These are phyloP conservation scores for Acrobasis repandana DNA, from an alignment of 2,888 invertebrate species.

Conservation along the genomic window DNA sequence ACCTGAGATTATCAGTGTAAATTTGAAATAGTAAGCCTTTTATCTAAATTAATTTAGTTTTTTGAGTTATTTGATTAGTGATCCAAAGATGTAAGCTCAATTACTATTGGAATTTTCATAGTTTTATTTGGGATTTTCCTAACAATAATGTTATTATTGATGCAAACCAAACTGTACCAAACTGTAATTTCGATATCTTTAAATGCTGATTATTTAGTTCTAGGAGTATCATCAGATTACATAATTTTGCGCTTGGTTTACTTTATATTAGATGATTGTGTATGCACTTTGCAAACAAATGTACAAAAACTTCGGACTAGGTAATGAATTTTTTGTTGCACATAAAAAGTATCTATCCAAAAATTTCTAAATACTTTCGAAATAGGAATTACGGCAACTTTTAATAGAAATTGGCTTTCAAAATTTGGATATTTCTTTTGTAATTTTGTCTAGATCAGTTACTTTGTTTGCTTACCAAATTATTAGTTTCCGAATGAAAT, in stretches of 20 bases:
- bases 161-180: neutral
- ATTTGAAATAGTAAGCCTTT: too few species aligned
- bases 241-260: neutral
- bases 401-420: neutral
- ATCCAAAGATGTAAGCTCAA: too few species aligned
- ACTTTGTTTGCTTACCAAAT: neutral
- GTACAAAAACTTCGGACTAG: neutral
- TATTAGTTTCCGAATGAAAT: constrained; percentile 6
- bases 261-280: neutral
- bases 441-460: neutral
- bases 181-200: neutral
- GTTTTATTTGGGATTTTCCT: too few species aligned
- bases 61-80: too few species aligned
- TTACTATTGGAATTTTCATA: too few species aligned
- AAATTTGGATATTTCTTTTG: neutral
- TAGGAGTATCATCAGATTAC: neutral
- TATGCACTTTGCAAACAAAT: neutral
- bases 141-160: too few species aligned
- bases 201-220: neutral
- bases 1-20: too few species aligned
- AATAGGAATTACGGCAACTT: neutral
- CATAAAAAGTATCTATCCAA: neutral
- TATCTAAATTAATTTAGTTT: too few species aligned
- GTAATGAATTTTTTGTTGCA: neutral
- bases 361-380: neutral